These are phyloP conservation scores for Philhelius pedissequus DNA, from an alignment of 2,888 invertebrate species.

Conservation along the genomic window DNA sequence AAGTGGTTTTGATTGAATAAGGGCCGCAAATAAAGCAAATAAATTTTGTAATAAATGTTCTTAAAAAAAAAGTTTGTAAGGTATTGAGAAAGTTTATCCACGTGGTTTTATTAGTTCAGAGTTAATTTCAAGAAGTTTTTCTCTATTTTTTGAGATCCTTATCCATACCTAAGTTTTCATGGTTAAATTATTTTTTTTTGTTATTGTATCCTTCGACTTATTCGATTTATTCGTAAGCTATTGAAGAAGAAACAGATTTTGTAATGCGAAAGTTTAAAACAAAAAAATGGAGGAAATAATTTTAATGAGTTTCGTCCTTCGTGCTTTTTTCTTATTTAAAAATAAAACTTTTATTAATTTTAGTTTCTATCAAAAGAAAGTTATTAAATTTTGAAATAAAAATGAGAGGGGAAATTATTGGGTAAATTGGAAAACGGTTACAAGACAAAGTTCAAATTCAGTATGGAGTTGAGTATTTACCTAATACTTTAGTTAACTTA, in stretches of 20 bases:
- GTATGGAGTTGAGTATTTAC: no score
- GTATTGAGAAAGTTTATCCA: not conserved
- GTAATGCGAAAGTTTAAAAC: not conserved
- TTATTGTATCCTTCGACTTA: slow-evolving; percentile 26
- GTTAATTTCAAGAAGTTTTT: not conserved
- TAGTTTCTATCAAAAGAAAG: not conserved
- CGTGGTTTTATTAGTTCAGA: not conserved
- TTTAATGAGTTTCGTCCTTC: not conserved
- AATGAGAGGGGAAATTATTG: not conserved
- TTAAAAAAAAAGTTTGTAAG: not conserved
- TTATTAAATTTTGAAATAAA: not conserved
- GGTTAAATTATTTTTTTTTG: slow-evolving; percentile 33
- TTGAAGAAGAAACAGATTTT: not conserved
- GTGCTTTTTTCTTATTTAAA: not conserved
- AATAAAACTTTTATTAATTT: not conserved
- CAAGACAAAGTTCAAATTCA: no score
- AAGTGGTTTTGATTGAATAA: not conserved
- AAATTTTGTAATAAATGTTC: not conserved
- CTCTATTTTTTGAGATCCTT: no score
- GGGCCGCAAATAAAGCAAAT: not conserved
- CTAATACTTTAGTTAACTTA: no score
- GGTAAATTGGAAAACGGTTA: not conserved
- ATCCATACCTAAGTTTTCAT: slow-evolving; percentile 37
- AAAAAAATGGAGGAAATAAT: not conserved
- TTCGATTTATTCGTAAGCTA: not conserved